Evolutionary conservation across 2,113 vertebrate genomes (phyloP).

Genomic region (Rana temporaria): DNA sequence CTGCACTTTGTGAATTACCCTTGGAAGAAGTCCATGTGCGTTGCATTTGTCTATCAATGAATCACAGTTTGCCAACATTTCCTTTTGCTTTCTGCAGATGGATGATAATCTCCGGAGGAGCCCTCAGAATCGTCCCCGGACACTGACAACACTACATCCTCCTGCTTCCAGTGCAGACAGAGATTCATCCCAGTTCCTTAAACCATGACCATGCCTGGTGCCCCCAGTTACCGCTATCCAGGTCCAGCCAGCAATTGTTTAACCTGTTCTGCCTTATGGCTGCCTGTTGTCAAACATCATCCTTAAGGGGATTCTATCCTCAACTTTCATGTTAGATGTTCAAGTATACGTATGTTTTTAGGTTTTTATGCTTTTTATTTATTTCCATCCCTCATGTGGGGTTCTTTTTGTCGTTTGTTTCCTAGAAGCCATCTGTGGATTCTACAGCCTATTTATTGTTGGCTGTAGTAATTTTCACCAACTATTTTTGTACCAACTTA

Average conservation of each 20-base stretch:
- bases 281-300: background rate
- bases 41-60: background rate
- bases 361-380: no score
- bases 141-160: slow-evolving; percentile 80
- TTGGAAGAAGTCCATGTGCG: no score
- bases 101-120: slow-evolving; percentile 96
- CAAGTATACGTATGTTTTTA: no score
- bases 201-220: slow-evolving; percentile 64
- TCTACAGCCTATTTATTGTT: no score
- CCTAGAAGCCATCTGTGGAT: no score
- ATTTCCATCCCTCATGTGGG: no score
- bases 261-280: background rate
- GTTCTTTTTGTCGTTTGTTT: no score
- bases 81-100: slow-evolving; percentile 82
- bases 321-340: no score
- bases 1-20: no score
- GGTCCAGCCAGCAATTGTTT: background rate
- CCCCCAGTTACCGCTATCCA: background rate
- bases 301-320: background rate
- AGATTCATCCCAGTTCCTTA: slow-evolving; percentile 77
- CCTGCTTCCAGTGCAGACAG: slow-evolving; percentile 72
- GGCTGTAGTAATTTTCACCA: no score
- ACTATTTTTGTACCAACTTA: no score
- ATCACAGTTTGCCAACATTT: background rate
- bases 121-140: slow-evolving; percentile 90